These are phyloP conservation scores for Dipus sagitta DNA, from an alignment of 2,797 vertebrate genomes.

Conservation along the genomic window DNA sequence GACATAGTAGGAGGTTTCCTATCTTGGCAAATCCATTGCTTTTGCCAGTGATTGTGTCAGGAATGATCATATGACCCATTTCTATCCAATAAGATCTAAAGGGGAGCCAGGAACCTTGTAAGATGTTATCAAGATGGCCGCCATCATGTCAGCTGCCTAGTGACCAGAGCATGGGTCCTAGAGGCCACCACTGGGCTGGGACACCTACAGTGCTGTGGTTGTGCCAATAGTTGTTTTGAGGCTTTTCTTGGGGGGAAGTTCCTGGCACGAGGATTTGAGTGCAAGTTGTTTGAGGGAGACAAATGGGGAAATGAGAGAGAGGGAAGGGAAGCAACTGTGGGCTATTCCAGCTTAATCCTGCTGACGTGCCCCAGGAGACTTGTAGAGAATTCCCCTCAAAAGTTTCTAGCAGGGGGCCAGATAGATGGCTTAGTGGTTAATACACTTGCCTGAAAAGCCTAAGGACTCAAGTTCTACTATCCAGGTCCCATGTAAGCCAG, in stretches of 20 bases:
- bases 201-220: fast-evolving
- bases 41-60: not conserved
- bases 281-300: not conserved
- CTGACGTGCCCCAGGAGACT: not conserved
- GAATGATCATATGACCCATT: not conserved
- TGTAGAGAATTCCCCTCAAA: too few relatives aligned
- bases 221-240: not conserved
- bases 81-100: not conserved
- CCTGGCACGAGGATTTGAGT: not conserved
- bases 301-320: not conserved
- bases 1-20: not conserved
- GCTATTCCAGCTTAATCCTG: not conserved
- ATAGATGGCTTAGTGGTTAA: too few relatives aligned
- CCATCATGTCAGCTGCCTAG: not conserved
- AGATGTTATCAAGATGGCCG: not conserved
- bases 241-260: not conserved
- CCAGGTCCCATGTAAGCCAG: too few relatives aligned
- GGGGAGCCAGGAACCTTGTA: too few relatives aligned
- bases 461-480: too few relatives aligned
- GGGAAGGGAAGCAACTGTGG: too few relatives aligned
- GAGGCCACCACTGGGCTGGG: not conserved
- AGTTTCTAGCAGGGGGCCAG: too few relatives aligned
- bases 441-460: too few relatives aligned
- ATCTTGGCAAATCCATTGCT: not conserved
- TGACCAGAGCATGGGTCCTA: fast-evolving